phyloP scores from a whole-genome alignment of 2,888 invertebrate species.

The Hylaea fasciaria region DNA sequence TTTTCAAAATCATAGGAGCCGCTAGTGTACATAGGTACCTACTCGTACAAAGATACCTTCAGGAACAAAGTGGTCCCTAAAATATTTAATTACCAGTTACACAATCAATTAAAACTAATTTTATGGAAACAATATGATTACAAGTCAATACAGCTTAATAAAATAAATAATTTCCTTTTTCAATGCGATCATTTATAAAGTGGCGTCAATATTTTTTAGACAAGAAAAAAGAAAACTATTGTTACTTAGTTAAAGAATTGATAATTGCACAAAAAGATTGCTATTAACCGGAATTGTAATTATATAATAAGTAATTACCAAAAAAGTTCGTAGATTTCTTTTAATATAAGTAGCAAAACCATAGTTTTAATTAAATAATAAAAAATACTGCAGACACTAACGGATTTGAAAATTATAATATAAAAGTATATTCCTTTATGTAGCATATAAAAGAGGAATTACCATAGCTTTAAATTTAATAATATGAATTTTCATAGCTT shows the following conservation, averaged over 20 bases:
- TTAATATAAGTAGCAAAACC: slow-evolving; percentile 59
- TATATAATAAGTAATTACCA: slow-evolving; percentile 46
- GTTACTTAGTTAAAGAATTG: slow-evolving; percentile 41
- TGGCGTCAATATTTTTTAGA: too few relatives aligned
- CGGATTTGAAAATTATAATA: slow-evolving; percentile 72
- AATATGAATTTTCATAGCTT: slow-evolving; percentile 23
- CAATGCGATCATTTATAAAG: too few relatives aligned
- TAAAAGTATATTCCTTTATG: slow-evolving; percentile 35
- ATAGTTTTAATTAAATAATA: slow-evolving; percentile 56
- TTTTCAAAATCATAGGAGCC: too few relatives aligned
- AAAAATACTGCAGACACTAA: slow-evolving; percentile 79
- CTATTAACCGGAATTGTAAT: slow-evolving; percentile 63
- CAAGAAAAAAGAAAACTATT: neutral
- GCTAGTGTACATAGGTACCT: too few relatives aligned
- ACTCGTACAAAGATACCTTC: too few relatives aligned
- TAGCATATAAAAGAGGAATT: slow-evolving; percentile 43
- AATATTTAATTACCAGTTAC: too few relatives aligned
- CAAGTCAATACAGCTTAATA: neutral
- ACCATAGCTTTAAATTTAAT: slow-evolving; percentile 24
- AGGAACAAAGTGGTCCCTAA: too few relatives aligned
- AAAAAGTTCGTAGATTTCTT: slow-evolving; percentile 55
- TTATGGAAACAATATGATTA: neutral
- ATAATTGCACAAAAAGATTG: slow-evolving; percentile 47
- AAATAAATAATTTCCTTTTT: neutral
- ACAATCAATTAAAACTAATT: too few relatives aligned